Evolutionary conservation across 2,797 vertebrate genomes (phyloP).

Genomic region (Falco novaeseelandiae): DNA sequence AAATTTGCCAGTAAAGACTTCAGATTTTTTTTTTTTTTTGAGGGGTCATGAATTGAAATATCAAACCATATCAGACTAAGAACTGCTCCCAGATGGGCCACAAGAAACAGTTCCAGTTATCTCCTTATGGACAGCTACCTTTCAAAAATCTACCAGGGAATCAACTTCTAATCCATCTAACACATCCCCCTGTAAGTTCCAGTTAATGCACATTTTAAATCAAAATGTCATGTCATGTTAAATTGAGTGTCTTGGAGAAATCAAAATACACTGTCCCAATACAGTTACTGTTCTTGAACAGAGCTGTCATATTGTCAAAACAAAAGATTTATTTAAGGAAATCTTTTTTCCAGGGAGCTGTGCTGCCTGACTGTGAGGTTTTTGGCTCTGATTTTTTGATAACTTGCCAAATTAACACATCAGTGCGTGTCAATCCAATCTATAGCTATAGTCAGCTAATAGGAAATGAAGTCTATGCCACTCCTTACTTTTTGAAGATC

Average conservation of each 20-base stretch:
- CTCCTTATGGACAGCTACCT: neutral
- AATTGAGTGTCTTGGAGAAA: neutral
- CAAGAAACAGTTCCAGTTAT: neutral
- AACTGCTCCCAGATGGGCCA: neutral
- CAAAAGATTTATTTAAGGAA: constrained; percentile 25
- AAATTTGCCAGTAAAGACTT: neutral
- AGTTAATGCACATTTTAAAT: neutral
- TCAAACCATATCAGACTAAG: neutral
- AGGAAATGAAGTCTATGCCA: neutral
- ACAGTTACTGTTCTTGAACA: neutral
- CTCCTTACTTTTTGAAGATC: neutral
- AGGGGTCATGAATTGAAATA: neutral
- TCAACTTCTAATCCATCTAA: neutral
- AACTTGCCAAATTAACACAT: neutral
- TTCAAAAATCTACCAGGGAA: neutral
- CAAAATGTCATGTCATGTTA: neutral
- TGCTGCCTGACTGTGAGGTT: neutral
- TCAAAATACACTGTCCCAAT: neutral
- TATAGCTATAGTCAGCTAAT: neutral
- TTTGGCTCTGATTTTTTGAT: neutral
- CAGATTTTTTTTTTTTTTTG: neutral
- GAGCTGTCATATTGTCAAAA: constrained; percentile 25
- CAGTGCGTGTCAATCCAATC: neutral
- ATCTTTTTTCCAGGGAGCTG: neutral
- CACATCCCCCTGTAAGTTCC: neutral